Conservation (phyloP, 1,140 invertebrate species). For the Ostrea denselamellosa region DNA sequence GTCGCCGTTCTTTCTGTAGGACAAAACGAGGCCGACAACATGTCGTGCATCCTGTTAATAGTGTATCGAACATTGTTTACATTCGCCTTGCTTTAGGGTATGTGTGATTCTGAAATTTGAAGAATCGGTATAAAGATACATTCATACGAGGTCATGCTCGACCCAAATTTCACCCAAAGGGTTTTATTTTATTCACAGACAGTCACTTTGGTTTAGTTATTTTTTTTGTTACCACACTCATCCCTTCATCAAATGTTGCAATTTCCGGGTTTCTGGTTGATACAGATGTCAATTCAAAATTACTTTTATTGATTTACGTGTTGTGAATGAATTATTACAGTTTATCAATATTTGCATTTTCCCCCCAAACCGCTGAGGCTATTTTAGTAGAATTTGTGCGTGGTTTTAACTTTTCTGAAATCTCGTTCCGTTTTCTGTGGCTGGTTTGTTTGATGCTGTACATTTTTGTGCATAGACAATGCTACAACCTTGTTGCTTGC, state of each 20-base stretch:
- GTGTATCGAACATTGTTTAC: background rate
- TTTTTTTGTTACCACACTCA: background rate
- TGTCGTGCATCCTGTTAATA: background rate
- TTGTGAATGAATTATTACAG: conserved; percentile 14
- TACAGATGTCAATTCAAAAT: conserved; percentile 1
- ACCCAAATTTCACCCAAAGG: too few relatives aligned
- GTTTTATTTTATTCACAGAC: too few relatives aligned
- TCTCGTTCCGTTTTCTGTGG: too few relatives aligned
- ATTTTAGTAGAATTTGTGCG: background rate
- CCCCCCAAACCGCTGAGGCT: background rate
- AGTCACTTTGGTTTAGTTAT: too few relatives aligned
- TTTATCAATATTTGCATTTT: background rate
- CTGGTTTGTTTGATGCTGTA: background rate
- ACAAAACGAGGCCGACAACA: background rate
- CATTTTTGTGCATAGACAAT: background rate
- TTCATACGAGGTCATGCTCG: too few relatives aligned
- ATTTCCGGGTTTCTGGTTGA: background rate
- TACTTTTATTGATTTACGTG: background rate
- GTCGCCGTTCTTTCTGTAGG: background rate
- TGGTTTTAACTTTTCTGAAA: background rate
- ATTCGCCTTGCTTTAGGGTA: too few relatives aligned
- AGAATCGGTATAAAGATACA: too few relatives aligned
- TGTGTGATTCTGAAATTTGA: too few relatives aligned
- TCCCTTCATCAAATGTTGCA: background rate
- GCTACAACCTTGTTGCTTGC: background rate